Evolutionary conservation across 2,113 vertebrate genomes (phyloP).

Genomic region (Sarotherodon lohbergeri): DNA sequence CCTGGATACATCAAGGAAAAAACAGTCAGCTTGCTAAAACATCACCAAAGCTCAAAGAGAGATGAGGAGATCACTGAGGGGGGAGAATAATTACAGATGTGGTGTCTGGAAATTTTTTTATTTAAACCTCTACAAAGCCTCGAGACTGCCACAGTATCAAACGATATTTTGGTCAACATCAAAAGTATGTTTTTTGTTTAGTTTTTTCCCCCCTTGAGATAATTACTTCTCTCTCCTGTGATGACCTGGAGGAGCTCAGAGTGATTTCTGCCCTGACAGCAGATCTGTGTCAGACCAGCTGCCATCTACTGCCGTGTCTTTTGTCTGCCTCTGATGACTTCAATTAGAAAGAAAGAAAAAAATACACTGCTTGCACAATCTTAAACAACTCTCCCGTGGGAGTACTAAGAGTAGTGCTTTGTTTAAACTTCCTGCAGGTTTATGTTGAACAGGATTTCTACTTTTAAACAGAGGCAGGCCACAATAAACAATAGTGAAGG

Average conservation of each 20-base stretch:
- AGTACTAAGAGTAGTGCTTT: neutral
- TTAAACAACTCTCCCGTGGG: neutral
- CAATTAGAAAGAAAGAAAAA: neutral
- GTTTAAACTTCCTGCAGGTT: slow-evolving; percentile 47
- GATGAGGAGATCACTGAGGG: neutral
- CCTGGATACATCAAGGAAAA: slow-evolving; percentile 16
- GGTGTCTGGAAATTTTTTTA: neutral
- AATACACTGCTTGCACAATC: neutral
- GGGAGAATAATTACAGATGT: slow-evolving; percentile 1
- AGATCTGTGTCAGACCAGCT: neutral
- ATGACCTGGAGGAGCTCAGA: neutral
- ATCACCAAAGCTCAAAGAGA: neutral
- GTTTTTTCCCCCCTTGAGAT: fast-evolving
- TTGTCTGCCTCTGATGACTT: neutral
- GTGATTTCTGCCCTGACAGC: neutral
- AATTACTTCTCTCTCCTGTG: neutral
- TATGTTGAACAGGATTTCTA: slow-evolving; percentile 30
- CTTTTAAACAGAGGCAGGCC: neutral
- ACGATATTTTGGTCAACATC: neutral
- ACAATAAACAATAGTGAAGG: slow-evolving; percentile 2
- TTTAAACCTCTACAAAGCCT: neutral
- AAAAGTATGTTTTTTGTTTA: neutral
- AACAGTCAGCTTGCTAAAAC: neutral
- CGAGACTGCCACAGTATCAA: neutral
- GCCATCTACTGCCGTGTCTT: neutral